Evolutionary conservation across 1,140 invertebrate species (phyloP).

Genomic region (Drosophila nannoptera): DNA sequence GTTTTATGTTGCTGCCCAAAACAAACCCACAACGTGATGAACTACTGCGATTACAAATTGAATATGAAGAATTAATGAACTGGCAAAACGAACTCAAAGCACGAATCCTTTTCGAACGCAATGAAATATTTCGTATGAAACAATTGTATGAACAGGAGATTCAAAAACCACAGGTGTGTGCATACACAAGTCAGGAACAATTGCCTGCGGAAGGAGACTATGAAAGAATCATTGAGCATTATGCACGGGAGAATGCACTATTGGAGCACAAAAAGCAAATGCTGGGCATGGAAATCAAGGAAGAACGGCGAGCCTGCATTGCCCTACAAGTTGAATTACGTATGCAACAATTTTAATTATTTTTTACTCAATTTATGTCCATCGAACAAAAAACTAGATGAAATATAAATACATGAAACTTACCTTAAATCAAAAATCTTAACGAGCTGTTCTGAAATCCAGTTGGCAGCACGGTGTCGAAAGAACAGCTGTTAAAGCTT

Average conservation of each 20-base stretch:
- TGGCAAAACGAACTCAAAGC: constrained; percentile 83
- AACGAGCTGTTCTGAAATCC: constrained; percentile 7
- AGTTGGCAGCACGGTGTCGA: constrained; percentile 40
- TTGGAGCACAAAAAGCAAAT: constrained; percentile 84
- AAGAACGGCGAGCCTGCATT: constrained; percentile 84
- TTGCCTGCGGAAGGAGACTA: constrained; percentile 79
- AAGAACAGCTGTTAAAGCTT: constrained; percentile 24
- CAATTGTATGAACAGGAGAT: constrained; percentile 79
- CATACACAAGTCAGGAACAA: constrained; percentile 33
- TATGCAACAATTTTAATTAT: constrained; percentile 67
- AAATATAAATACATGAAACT: constrained; percentile 31
- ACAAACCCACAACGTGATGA: constrained; percentile 81
- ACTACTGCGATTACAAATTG: constrained; percentile 82
- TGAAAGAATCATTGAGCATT: constrained; percentile 79
- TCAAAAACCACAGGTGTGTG: constrained; percentile 57
- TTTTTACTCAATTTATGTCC: constrained; percentile 24
- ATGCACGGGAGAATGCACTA: constrained; percentile 83
- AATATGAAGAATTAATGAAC: constrained; percentile 84
- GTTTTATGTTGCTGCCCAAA: constrained; percentile 64
- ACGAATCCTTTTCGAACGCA: constrained; percentile 84
- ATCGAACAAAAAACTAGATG: constrained; percentile 36
- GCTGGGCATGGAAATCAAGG: constrained; percentile 83
- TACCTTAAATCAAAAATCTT: constrained; percentile 20
- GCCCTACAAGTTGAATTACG: constrained; percentile 82
- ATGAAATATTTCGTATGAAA: constrained; percentile 84